These are phyloP conservation scores for Chironomus striatipennis DNA, from an alignment of 1,140 invertebrate genomes.

Conservation along the genomic window DNA sequence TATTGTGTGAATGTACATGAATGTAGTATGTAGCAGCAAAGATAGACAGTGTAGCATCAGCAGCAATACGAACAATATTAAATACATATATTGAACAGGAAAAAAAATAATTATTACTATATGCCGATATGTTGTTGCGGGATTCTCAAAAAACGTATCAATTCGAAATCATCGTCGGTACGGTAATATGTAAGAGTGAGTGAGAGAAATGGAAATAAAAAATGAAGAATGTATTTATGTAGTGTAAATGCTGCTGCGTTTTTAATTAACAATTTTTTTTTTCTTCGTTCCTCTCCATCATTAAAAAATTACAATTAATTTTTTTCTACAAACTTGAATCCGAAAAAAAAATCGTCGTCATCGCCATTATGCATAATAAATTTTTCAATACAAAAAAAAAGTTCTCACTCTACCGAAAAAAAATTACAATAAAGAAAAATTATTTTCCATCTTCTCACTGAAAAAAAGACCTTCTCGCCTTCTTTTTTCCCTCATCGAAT, in stretches of 20 bases:
- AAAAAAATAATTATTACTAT: no score
- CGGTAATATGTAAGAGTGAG: no score
- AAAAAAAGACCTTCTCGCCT: neutral
- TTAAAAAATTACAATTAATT: neutral
- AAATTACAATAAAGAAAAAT: neutral
- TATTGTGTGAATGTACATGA: no score
- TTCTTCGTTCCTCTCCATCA: neutral
- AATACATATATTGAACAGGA: no score
- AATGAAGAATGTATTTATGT: no score
- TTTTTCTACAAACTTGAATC: neutral
- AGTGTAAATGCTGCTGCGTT: neutral
- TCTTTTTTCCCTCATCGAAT: neutral
- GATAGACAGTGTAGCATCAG: no score
- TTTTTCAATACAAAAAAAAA: neutral
- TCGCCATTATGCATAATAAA: conserved; percentile 23
- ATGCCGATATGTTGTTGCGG: no score
- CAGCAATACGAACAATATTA: no score
- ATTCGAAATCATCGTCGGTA: no score
- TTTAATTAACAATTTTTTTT: neutral
- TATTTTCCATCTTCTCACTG: neutral
- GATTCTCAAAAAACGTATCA: no score
- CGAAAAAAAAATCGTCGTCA: neutral
- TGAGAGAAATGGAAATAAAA: no score
- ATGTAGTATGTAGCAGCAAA: no score
- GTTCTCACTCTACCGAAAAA: neutral